A percentile compares a stretch with the other conserved stretches of the same genome.
Evolutionary conservation across 2,797 vertebrate genomes (phyloP).

Genomic region (Onychomys torridus): DNA sequence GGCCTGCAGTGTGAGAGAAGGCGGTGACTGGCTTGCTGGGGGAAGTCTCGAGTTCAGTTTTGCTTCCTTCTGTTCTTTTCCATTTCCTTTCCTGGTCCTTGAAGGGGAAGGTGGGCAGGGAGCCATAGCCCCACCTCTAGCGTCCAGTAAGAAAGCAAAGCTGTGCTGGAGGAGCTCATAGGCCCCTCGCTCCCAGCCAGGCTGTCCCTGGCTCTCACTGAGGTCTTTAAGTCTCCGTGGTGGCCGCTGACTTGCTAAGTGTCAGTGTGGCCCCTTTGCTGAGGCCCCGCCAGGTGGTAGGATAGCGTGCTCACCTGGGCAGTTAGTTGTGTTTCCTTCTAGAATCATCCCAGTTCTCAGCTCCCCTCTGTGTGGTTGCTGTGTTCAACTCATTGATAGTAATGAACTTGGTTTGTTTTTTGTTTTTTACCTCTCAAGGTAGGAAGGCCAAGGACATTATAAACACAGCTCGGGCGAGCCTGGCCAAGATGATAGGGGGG

Average conservation of each 20-base stretch:
- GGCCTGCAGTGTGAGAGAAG: neutral
- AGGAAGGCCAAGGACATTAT: slow-evolving; percentile 93
- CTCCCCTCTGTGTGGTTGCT: neutral
- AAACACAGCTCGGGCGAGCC: slow-evolving; percentile 89
- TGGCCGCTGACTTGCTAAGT: neutral
- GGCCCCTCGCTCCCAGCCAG: rapidly evolving
- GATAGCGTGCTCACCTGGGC: rapidly evolving
- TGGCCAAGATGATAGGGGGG: slow-evolving; percentile 94
- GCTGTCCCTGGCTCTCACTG: neutral
- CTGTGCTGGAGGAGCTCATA: rapidly evolving
- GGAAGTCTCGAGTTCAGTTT: neutral
- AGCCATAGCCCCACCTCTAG: neutral
- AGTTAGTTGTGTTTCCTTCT: rapidly evolving
- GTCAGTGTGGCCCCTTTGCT: neutral
- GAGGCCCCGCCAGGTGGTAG: rapidly evolving
- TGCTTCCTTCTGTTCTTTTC: neutral
- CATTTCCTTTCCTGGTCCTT: neutral
- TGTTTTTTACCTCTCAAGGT: slow-evolving; percentile 85
- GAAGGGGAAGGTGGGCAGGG: neutral
- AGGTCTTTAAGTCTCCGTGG: rapidly evolving
- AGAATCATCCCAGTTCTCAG: no score
- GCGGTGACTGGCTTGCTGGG: neutral
- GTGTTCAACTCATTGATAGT: neutral
- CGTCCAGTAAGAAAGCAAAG: neutral
- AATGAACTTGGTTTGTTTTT: neutral